Evolutionary conservation across 2,888 invertebrate species (phyloP).

Genomic region (Phalera bucephala): DNA sequence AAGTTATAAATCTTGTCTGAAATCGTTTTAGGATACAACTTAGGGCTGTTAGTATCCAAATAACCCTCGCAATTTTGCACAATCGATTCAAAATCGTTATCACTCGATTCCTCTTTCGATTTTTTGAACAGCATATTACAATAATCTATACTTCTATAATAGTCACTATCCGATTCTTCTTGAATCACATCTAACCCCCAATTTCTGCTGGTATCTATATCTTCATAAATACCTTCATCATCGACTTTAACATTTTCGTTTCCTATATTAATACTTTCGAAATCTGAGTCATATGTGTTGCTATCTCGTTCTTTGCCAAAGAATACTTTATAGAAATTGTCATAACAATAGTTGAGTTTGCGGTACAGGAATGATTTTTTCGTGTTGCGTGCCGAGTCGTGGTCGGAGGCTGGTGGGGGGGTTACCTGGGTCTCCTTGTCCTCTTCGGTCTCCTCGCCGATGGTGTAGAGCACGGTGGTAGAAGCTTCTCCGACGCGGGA

Average conservation of each 20-base stretch:
- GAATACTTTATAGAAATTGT: conserved; percentile 75
- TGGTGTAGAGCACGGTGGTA: conserved; percentile 95
- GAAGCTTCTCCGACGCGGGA: conserved; percentile 98
- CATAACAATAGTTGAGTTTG: conserved; percentile 76
- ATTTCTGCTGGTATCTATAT: conserved; percentile 56
- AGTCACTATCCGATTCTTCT: conserved; percentile 77
- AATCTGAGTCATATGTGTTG: conserved; percentile 21
- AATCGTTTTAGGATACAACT: conserved; percentile 59
- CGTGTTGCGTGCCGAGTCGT: conserved; percentile 15
- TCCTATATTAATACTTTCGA: conserved; percentile 24
- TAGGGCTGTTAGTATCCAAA: conserved; percentile 40
- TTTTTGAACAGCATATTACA: conserved; percentile 52
- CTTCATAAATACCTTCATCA: conserved; percentile 69
- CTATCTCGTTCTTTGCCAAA: conserved; percentile 56
- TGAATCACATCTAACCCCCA: conserved; percentile 73
- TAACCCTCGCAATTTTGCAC: conserved; percentile 53
- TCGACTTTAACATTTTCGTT: conserved; percentile 25
- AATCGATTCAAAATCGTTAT: conserved; percentile 40
- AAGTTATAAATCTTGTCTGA: conserved; percentile 70
- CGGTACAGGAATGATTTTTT: conserved; percentile 71
- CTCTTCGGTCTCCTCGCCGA: conserved; percentile 94
- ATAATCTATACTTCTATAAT: conserved; percentile 73
- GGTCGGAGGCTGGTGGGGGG: conserved; percentile 3
- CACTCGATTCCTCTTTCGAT: conserved; percentile 21
- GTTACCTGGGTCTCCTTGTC: conserved; percentile 89